These are phyloP conservation scores for Electrophaes corylata DNA, from an alignment of 2,888 invertebrate species.

Conservation along the genomic window DNA sequence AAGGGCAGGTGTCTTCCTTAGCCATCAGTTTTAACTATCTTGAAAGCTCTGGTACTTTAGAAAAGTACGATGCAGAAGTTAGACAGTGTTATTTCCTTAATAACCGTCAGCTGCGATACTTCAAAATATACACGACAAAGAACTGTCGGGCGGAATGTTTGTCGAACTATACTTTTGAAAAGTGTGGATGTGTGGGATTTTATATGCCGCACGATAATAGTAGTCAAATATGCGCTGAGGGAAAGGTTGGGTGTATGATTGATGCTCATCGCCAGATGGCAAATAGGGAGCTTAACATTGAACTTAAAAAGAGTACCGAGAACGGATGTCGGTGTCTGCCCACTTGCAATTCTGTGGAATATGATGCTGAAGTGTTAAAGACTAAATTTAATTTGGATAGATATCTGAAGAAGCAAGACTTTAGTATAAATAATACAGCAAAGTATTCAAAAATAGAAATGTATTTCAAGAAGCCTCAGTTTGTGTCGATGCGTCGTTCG, in stretches of 20 bases:
- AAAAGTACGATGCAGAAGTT: slow-evolving; percentile 41
- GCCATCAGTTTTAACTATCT: slow-evolving; percentile 47
- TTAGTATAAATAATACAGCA: neutral
- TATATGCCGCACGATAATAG: slow-evolving; percentile 53
- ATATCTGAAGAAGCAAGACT: neutral
- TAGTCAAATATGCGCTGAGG: slow-evolving; percentile 20
- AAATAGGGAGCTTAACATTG: neutral
- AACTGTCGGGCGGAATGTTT: slow-evolving; percentile 60
- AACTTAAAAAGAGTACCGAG: neutral
- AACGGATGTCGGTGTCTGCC: slow-evolving; percentile 48
- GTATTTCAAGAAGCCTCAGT: slow-evolving; percentile 82
- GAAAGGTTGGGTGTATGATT: neutral
- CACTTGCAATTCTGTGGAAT: slow-evolving; percentile 84
- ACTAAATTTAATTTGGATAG: slow-evolving; percentile 74
- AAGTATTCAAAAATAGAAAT: slow-evolving; percentile 66
- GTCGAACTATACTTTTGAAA: slow-evolving; percentile 48
- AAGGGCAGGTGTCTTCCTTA: slow-evolving; percentile 50
- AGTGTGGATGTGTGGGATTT: slow-evolving; percentile 53
- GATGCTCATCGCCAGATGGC: slow-evolving; percentile 12
- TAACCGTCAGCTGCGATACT: slow-evolving; percentile 49
- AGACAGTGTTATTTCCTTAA: slow-evolving; percentile 58
- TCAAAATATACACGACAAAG: slow-evolving; percentile 52
- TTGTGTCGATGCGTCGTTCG: slow-evolving; percentile 81
- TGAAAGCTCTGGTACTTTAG: slow-evolving; percentile 42
- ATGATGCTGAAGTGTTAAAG: slow-evolving; percentile 86